Evolutionary conservation across 2,113 vertebrate genomes (phyloP).

Genomic region (Seriola rivoliana): DNA sequence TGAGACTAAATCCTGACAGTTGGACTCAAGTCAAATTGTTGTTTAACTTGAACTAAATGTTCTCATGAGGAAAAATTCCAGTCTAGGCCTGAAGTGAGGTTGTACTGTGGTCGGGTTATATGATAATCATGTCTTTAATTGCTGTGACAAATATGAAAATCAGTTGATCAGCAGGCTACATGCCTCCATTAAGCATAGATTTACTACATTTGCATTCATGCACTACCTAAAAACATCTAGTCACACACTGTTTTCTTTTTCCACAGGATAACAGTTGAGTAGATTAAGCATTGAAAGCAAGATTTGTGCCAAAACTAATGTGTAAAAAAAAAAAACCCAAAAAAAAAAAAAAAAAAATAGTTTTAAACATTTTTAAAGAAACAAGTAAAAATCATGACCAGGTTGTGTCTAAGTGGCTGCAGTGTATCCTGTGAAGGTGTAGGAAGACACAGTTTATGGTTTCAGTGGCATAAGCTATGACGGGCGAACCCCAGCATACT

Average conservation of each 20-base stretch:
- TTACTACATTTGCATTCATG: background rate
- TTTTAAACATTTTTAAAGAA: slow-evolving; percentile 14
- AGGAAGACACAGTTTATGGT: slow-evolving; percentile 66
- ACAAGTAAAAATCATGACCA: slow-evolving; percentile 17
- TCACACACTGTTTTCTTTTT: background rate
- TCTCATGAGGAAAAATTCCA: slow-evolving; percentile 11
- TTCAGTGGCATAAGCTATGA: slow-evolving; percentile 61
- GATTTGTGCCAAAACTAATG: too few relatives aligned
- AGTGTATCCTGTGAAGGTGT: slow-evolving; percentile 40
- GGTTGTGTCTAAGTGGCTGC: slow-evolving; percentile 28
- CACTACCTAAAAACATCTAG: slow-evolving; percentile 28
- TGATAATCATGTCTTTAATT: background rate
- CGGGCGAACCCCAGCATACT: slow-evolving; percentile 61
- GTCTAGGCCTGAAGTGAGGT: background rate
- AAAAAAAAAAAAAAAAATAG: background rate
- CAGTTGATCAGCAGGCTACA: background rate
- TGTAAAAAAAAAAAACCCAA: too few relatives aligned
- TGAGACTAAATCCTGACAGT: slow-evolving; percentile 37
- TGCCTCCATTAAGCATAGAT: background rate
- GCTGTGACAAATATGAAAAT: background rate
- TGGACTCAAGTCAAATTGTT: slow-evolving; percentile 20
- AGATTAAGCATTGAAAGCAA: too few relatives aligned
- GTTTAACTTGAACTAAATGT: slow-evolving; percentile 25
- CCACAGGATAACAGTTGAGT: too few relatives aligned
- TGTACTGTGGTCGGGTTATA: slow-evolving; percentile 4